phyloP scores from a whole-genome alignment of 2,888 invertebrate genomes.

The Lysandra bellargus region DNA sequence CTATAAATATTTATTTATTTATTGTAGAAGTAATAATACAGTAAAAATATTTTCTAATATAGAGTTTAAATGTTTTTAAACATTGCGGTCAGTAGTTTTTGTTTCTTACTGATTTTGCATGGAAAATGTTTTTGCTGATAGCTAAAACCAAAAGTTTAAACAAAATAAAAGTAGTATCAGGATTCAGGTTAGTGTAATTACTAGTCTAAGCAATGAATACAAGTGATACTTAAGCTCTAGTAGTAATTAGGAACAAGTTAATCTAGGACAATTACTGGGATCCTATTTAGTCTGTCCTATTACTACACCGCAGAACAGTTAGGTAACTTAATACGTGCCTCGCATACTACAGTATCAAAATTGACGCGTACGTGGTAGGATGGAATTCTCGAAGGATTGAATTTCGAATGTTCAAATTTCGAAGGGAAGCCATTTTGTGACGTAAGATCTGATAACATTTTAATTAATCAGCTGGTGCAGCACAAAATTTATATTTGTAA shows the following conservation, averaged over 20 bases:
- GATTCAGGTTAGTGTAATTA: background rate
- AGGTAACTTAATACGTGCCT: constrained; percentile 70
- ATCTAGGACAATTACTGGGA: constrained; percentile 20
- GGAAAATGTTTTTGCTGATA: too few relatives aligned
- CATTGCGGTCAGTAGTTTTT: too few relatives aligned
- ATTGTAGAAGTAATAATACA: too few relatives aligned
- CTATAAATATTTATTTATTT: too few relatives aligned
- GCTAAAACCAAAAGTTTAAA: background rate
- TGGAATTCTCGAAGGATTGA: constrained; percentile 30
- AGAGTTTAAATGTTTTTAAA: too few relatives aligned
- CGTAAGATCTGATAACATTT: constrained; percentile 29
- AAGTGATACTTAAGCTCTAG: background rate
- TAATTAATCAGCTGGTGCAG: constrained; percentile 8
- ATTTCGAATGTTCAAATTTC: constrained; percentile 21
- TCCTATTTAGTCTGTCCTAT: constrained; percentile 34
- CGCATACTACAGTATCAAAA: constrained; percentile 53
- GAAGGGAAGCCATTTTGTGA: constrained; percentile 31
- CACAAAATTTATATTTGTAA: background rate
- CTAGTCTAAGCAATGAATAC: background rate
- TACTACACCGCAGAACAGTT: constrained; percentile 61
- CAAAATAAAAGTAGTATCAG: background rate
- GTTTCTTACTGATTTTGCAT: too few relatives aligned
- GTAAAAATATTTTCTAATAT: too few relatives aligned
- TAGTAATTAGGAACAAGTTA: constrained; percentile 18
- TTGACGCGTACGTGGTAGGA: constrained; percentile 40